A percentile compares a stretch with the other conserved stretches of the same genome.
Evolutionary conservation across 2,113 vertebrate species (phyloP).

Genomic region (Antigone vipio): DNA sequence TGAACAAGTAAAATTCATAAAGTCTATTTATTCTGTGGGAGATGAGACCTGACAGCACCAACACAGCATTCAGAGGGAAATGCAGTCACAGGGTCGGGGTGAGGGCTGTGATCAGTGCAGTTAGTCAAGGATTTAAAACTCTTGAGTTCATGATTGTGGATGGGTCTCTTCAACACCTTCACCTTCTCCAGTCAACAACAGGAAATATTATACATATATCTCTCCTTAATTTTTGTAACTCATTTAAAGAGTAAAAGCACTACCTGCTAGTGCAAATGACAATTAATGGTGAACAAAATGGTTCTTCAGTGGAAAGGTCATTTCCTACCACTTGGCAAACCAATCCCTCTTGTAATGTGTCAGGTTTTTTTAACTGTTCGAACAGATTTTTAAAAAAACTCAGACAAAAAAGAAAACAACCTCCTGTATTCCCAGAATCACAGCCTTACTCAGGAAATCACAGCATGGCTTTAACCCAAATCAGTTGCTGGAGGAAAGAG

Average conservation of each 20-base stretch:
- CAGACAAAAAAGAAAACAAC: neutral
- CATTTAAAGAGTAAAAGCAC: neutral
- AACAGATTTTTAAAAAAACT: neutral
- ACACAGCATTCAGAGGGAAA: neutral
- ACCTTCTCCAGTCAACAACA: neutral
- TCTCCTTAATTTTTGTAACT: neutral
- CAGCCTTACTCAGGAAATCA: neutral
- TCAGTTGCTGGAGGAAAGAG: neutral
- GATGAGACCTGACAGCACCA: neutral
- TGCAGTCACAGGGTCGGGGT: too few species aligned
- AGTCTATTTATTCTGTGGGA: neutral
- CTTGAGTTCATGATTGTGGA: neutral
- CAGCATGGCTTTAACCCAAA: rapidly evolving
- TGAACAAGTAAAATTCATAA: neutral
- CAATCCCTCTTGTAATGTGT: neutral
- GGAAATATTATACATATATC: neutral
- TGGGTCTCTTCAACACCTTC: neutral
- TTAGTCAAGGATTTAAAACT: neutral
- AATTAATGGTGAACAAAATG: neutral
- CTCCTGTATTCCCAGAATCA: neutral
- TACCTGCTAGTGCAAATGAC: neutral
- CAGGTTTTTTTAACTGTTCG: neutral
- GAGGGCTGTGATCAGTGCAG: neutral
- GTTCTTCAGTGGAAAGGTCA: neutral
- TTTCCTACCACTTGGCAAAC: neutral